Evolutionary conservation across 2,113 vertebrate genomes (phyloP), one percentile per base, ranked within the genome.

Genomic region (Rissa tridactyla): DNA sequence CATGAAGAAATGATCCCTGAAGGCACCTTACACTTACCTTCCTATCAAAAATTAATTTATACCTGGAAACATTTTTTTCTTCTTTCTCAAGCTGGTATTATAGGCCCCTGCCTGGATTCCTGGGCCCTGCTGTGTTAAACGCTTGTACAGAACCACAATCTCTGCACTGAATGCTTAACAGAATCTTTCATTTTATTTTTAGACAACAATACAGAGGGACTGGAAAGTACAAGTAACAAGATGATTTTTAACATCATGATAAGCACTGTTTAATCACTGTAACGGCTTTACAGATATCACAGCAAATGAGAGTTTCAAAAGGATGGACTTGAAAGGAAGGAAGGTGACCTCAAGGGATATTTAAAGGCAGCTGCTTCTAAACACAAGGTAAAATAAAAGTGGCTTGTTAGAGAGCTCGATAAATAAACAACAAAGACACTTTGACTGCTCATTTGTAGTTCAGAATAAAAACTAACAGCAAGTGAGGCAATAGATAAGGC

Each of bases 131-230:
- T 95, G 55, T 61, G 65, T 51, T 86, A 94, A 92, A 68, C 32
- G 47, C 23, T 88, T 66, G 13, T 44, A 82, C 49, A 76, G 64
- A 95, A 93, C 78, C 42, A 55, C 51, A 94, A 13, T 54, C 34
- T 76, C 57, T 91, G 34, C 40, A 62, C 32, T 90, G 54, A 90
- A 76, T 29, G 36, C 70, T 95, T 65, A 89, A 89, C 15, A 89
- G 70, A 82, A 49, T 62, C 57, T 72, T 89, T 69, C 5, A 10
- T 72, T 92, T 92, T 90, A 65, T 82, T 96, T 96, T 95, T 85
- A 95, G 66, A 77, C 34, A 93, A 75, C 38, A 82, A 46, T 64
- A 78, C n/a, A 76, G n/a, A 92, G 9, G 46, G 38, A 92, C 42
- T 51, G 68, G 60, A 73, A 93, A 92, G 49, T 22, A 91, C 42